Percentiles rank a stretch among this genome's conserved stretches.
These are phyloP conservation scores for Tetranychus truncatus DNA, from an alignment of 2,888 invertebrate species.

Conservation along the genomic window DNA sequence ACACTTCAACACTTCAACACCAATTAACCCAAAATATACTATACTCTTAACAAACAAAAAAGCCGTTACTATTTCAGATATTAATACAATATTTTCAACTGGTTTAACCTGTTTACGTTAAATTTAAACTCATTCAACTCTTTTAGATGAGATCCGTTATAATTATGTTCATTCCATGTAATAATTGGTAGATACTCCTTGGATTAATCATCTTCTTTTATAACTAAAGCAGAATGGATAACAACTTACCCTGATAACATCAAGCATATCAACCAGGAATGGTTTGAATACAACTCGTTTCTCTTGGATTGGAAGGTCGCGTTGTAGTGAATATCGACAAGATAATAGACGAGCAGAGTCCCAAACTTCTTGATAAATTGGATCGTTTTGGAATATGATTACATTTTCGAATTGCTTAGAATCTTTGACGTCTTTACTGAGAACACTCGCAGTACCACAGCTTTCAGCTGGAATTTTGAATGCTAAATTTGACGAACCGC, in stretches of 20 bases:
- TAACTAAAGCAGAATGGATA: background rate
- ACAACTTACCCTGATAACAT: constrained; percentile 23
- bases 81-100: no score
- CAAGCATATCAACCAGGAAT: constrained; percentile 27
- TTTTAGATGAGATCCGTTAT: no score
- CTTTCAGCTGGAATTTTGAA: constrained; percentile 27
- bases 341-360: constrained; percentile 27
- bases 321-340: constrained; percentile 23
- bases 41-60: no score
- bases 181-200: no score
- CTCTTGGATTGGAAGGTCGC: constrained; percentile 22
- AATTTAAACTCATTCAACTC: no score
- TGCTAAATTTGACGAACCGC: constrained; percentile 23
- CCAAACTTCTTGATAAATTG: constrained; percentile 28
- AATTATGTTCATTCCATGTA: no score
- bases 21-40: no score
- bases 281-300: constrained; percentile 29
- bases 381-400: constrained; percentile 29
- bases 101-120: no score
- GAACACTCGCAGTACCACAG: constrained; percentile 28
- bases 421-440: constrained; percentile 19
- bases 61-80: no score
- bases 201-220: no score
- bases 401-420: constrained; percentile 27
- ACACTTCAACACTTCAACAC: no score